phyloP scores from a whole-genome alignment of 2,797 vertebrate species.

The Poecilia gillii region DNA sequence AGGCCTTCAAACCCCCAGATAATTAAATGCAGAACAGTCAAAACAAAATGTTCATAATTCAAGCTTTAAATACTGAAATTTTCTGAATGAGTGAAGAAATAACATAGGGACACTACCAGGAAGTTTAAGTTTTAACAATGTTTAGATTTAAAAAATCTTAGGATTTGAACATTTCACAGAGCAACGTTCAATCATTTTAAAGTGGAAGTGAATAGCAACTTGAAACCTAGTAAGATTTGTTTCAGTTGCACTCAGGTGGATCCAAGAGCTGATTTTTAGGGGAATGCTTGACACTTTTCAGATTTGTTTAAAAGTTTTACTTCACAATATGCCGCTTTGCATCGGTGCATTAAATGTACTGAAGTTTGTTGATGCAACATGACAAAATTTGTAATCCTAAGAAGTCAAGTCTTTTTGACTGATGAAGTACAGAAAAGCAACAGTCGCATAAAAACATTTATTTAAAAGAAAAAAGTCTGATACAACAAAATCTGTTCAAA shows the following conservation, averaged over 20 bases:
- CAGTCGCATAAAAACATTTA: constrained; percentile 3
- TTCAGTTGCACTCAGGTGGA: not conserved
- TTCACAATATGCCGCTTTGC: not conserved
- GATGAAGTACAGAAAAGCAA: not conserved
- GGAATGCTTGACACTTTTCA: not conserved
- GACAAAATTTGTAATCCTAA: not conserved
- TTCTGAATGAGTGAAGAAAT: not conserved
- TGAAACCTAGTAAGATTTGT: not conserved
- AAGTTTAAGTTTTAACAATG: not conserved
- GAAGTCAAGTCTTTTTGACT: not conserved
- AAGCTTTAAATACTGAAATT: not conserved
- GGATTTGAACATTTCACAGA: not conserved
- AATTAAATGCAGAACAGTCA: not conserved
- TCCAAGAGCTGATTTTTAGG: not conserved
- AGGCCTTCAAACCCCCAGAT: not conserved
- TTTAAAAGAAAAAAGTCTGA: not conserved
- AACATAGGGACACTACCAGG: not conserved
- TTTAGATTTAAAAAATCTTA: not conserved
- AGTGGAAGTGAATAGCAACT: not conserved
- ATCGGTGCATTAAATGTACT: not conserved
- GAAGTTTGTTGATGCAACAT: not conserved
- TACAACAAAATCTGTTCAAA: not conserved
- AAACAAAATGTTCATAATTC: not conserved
- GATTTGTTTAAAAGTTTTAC: not conserved
- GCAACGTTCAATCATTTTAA: not conserved